A percentile compares a stretch with the other conserved stretches of the same genome.
Conservation (phyloP, 2,113 vertebrate species). For the Gallinago media region DNA sequence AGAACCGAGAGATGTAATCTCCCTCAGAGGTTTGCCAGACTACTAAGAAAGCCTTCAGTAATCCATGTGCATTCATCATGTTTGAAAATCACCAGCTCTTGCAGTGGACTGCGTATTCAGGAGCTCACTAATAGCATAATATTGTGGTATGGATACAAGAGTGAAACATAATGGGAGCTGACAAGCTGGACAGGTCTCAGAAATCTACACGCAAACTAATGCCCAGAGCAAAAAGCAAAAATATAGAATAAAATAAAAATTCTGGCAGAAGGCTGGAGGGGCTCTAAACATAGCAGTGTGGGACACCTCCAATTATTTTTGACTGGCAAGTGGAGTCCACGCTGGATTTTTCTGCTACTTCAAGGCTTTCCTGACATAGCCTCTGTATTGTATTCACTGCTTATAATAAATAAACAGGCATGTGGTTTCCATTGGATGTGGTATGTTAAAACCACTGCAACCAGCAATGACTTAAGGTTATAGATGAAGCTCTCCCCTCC, state of each 20-base stretch:
- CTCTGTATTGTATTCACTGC: not conserved
- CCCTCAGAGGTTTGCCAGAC: not conserved
- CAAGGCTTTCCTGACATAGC: conserved; percentile 42
- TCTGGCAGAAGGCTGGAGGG: conserved; percentile 80
- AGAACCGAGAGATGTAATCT: not conserved
- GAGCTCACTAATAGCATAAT: conserved; percentile 5
- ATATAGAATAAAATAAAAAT: conserved; percentile 46
- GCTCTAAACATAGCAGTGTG: conserved; percentile 78
- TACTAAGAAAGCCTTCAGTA: not conserved
- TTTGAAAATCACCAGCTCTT: not conserved
- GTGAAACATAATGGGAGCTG: conserved; percentile 84
- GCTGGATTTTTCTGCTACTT: conserved; percentile 15
- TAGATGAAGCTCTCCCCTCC: not conserved
- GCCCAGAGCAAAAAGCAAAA: conserved; percentile 84
- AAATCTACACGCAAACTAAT: conserved; percentile 80
- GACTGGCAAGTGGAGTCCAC: conserved; percentile 49
- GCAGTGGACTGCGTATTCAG: not conserved
- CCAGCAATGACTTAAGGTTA: conserved; percentile 21
- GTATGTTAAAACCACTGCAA: not conserved
- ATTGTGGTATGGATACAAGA: conserved; percentile 16
- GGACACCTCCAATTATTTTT: conserved; percentile 71
- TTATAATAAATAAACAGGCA: conserved; percentile 32
- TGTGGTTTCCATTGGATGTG: conserved; percentile 1
- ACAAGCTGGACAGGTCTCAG: conserved; percentile 85
- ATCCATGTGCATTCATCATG: not conserved